These are phyloP conservation scores for Orthosia cruda DNA, from an alignment of 2,888 invertebrate genomes.

Conservation along the genomic window DNA sequence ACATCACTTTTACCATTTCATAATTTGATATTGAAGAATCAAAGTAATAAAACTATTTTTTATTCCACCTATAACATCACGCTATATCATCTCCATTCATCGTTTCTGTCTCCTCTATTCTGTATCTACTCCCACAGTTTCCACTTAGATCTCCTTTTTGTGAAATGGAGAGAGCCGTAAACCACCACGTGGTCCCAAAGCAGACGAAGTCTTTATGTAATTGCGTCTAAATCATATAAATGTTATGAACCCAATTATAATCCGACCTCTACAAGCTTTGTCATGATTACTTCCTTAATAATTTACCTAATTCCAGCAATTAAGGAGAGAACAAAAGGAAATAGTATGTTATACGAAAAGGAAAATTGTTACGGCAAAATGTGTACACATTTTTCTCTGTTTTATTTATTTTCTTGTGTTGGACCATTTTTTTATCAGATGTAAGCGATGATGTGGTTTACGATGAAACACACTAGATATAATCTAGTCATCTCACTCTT, in stretches of 20 bases:
- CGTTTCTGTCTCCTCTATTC: too few relatives aligned
- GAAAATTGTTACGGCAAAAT: constrained; percentile 6
- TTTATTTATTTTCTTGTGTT: not conserved
- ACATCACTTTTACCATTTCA: too few relatives aligned
- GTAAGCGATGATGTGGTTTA: too few relatives aligned
- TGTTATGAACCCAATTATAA: constrained; percentile 44
- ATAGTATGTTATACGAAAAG: constrained; percentile 17
- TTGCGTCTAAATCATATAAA: constrained; percentile 28
- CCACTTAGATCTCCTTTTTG: not conserved
- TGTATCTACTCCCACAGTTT: not conserved
- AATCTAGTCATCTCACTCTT: too few relatives aligned
- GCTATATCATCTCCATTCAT: too few relatives aligned
- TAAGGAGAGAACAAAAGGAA: constrained; percentile 6
- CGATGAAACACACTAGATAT: too few relatives aligned
- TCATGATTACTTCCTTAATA: constrained; percentile 40
- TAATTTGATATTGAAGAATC: too few relatives aligned
- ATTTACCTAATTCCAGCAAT: constrained; percentile 28
- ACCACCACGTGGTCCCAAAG: not conserved
- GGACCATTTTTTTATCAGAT: not conserved
- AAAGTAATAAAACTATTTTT: too few relatives aligned
- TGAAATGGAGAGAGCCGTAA: not conserved
- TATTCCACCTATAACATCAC: too few relatives aligned
- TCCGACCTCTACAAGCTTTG: constrained; percentile 27
- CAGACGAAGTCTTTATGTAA: constrained; percentile 2
- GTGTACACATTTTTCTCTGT: not conserved